Conservation (phyloP, 2,113 vertebrate species). For the Thunnus maccoyii region DNA sequence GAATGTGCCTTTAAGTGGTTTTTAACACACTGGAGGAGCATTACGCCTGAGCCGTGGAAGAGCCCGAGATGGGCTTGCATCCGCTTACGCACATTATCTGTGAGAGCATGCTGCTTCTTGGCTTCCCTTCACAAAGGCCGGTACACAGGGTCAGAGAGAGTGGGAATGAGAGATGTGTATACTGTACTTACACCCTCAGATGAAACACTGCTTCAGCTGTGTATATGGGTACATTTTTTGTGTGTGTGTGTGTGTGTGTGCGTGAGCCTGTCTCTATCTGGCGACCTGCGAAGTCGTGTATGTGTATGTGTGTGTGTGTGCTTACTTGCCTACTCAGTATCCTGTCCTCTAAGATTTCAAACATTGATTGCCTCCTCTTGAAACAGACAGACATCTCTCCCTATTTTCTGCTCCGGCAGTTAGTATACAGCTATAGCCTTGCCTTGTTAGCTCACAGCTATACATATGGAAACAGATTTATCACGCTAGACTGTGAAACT, state of each 20-base stretch:
- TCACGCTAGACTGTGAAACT: conserved; percentile 8
- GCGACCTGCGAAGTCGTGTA: conserved; percentile 2
- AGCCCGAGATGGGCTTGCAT: conserved; percentile 76
- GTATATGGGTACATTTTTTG: conserved; percentile 29
- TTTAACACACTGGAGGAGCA: conserved; percentile 56
- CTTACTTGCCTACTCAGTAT: conserved; percentile 58
- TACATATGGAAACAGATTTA: conserved; percentile 48
- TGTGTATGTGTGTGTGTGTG: background rate
- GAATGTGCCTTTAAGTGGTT: conserved; percentile 68
- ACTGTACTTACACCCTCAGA: conserved; percentile 67
- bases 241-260: background rate
- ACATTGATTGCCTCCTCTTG: conserved; percentile 62
- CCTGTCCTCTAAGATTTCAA: conserved; percentile 59
- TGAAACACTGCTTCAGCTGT: conserved; percentile 57
- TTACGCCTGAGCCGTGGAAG: conserved; percentile 51
- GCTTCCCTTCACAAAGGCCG: conserved; percentile 72
- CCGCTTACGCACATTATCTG: conserved; percentile 78
- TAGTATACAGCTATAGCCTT: conserved; percentile 17
- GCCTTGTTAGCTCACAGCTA: conserved; percentile 41
- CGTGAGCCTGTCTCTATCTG: conserved; percentile 23
- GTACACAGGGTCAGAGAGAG: conserved; percentile 79
- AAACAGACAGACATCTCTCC: conserved; percentile 46
- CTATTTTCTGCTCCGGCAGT: conserved; percentile 49
- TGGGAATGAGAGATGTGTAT: conserved; percentile 73
- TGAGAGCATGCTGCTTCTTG: conserved; percentile 78